Conservation (phyloP, 2,113 vertebrate species). For the Callocephalon fimbriatum region DNA sequence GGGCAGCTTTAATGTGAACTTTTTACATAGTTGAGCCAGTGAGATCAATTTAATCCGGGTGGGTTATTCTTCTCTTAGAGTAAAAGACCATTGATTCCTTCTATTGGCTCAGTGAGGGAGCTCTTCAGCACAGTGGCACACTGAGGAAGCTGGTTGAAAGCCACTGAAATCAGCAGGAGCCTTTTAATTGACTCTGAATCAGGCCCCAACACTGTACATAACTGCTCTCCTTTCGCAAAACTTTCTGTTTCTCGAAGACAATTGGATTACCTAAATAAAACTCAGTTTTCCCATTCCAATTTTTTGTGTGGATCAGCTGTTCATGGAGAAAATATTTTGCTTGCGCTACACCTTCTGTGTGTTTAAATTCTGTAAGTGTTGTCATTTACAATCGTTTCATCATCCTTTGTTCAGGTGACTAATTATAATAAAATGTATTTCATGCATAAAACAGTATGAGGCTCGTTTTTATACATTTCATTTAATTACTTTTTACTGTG, state of each 20-base stretch:
- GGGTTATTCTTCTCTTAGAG: conserved; percentile 63
- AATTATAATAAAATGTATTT: conserved; percentile 64
- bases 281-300: not conserved
- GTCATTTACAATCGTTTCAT: conserved; percentile 36
- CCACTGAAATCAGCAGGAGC: conserved; percentile 63
- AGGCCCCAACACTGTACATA: conserved; percentile 36
- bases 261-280: conserved; percentile 50
- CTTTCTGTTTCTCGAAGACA: conserved; percentile 43
- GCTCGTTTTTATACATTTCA: conserved; percentile 49
- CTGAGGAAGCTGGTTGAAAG: conserved; percentile 62
- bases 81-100: conserved; percentile 67
- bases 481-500: conserved; percentile 67
- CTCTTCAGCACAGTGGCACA: conserved; percentile 29
- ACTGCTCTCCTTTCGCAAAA: conserved; percentile 22
- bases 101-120: conserved; percentile 40
- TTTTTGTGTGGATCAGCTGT: not conserved
- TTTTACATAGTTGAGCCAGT: conserved; percentile 20
- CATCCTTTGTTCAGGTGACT: conserved; percentile 66
- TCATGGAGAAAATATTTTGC: conserved; percentile 10
- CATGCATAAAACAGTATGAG: conserved; percentile 58
- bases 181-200: conserved; percentile 65
- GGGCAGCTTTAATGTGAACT: conserved; percentile 46
- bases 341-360: not conserved
- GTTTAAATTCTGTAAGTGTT: not conserved
- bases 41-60: conserved; percentile 69